A percentile compares a stretch with the other conserved stretches of the same genome.
Conservation (phyloP, 37 sponge, comb jelly and placozoan genomes). For the Chondrosia reniformis region DNA sequence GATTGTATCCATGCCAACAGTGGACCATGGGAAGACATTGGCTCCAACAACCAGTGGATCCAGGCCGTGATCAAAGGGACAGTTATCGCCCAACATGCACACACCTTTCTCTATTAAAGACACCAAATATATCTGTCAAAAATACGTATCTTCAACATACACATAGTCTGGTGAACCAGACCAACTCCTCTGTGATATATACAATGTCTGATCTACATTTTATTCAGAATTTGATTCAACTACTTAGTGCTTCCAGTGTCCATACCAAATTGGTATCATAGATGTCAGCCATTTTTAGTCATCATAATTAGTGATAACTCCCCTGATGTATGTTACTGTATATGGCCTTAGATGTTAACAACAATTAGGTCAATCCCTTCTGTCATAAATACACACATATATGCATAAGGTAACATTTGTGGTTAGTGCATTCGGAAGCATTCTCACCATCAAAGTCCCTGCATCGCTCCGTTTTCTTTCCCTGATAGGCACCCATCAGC, state of each 20-base stretch:
- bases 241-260: too few relatives aligned
- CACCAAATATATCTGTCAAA: too few relatives aligned
- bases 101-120: conserved; percentile 81
- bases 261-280: too few relatives aligned
- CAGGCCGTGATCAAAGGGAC: conserved; percentile 93
- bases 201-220: too few relatives aligned
- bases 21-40: conserved; percentile 21
- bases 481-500: not conserved
- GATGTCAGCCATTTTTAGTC: too few relatives aligned
- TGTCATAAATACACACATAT: not conserved
- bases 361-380: not conserved
- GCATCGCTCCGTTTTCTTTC: conserved; percentile 57
- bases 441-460: conserved; percentile 86
- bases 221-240: too few relatives aligned
- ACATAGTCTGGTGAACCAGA: too few relatives aligned
- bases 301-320: too few relatives aligned
- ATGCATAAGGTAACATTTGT: not conserved
- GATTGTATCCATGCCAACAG: not conserved
- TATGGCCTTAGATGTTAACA: too few relatives aligned
- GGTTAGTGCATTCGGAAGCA: not conserved
- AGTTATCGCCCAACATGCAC: conserved; percentile 90
- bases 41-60: conserved; percentile 83
- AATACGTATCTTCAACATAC: too few relatives aligned
- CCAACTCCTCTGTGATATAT: too few relatives aligned
- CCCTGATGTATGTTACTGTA: not conserved